Base-by-base conservation (phyloP, 2,888 invertebrate genomes). In the Tetragonisca angustula region DNA sequence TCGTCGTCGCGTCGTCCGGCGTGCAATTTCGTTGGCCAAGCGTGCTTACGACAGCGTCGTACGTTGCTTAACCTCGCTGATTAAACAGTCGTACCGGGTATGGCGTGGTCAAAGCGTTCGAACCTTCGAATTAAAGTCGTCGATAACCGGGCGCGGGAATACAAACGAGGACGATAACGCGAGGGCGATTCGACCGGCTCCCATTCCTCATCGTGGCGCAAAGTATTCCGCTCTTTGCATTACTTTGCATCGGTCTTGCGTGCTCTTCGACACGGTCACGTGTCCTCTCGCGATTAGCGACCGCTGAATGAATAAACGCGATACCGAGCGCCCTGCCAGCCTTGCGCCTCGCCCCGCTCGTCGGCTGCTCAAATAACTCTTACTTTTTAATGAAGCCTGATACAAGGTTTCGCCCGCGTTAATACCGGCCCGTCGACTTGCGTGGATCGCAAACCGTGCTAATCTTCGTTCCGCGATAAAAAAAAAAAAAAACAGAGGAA, bases 251-350 rank as follows among this genome's bases (percentile, higher is more conserved):
- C 24, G 52, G 24, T 49, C 62, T 85, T 71, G 85, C 77, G 76
- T 89, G 87, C 81, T 74, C 84, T 70, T 89, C 77, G 79, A 86
- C 77, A 86, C 75, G 73, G 68, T 89, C 79, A 86, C 81, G 79
- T 87, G 84, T 81, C 68, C 64, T 24, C 21, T 11, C 43, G 59
- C 84, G 84, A 89, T 87, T 87, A 87, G 56, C 80, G 32, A 21
- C 24, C 52, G 32, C 9, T 36, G 64, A 75, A 72, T 32, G 71
- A 70, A 76, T 83, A 70, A 79, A 61, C 76, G 59, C 65, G 32
- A 11, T 43, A 43, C 43, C 43, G 43, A 43, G 43, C 49, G 82
- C 49, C 27, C 32, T 19, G 52, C n/a, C 32, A 27, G 11, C 43
- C 36, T 36, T 36, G 36, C 2, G 27, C 27, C 27, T 36, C 32